These are phyloP conservation scores for Heliconius ismenius DNA, from an alignment of 2,888 invertebrate species.

Conservation along the genomic window DNA sequence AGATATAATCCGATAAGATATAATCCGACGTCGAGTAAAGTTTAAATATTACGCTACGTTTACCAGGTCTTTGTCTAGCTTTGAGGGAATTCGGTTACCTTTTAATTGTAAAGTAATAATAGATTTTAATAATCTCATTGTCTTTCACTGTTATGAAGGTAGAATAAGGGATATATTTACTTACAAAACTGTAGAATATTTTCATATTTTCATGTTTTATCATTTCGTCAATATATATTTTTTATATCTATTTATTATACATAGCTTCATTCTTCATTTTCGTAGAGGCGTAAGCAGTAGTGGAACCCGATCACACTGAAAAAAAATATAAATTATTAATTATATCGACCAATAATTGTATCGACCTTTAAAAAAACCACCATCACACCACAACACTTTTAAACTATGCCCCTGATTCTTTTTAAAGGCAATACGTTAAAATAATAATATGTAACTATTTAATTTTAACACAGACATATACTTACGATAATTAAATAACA, in stretches of 20 bases:
- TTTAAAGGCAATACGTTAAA: neutral
- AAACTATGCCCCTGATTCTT: neutral
- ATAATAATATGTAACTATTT: neutral
- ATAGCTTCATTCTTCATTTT: no score
- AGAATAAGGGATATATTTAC: neutral
- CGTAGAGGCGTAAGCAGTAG: no score
- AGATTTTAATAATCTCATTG: neutral
- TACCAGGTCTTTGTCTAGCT: slow-evolving; percentile 26
- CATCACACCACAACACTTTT: neutral
- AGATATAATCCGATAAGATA: slow-evolving; percentile 38
- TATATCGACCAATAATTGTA: no score
- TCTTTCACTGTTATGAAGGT: neutral
- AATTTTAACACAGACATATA: neutral
- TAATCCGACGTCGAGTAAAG: slow-evolving; percentile 35
- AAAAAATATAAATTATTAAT: no score
- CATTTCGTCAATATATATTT: no score
- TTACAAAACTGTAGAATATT: no score
- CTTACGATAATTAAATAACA: no score
- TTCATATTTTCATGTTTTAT: no score
- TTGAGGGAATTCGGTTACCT: slow-evolving; percentile 1
- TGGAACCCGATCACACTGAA: no score
- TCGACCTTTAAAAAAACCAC: no score
- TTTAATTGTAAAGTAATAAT: neutral
- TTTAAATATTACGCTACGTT: slow-evolving; percentile 34
- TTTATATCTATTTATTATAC: no score